Evolutionary conservation across 1,140 invertebrate species (phyloP).

Genomic region (Oscheius sp.): DNA sequence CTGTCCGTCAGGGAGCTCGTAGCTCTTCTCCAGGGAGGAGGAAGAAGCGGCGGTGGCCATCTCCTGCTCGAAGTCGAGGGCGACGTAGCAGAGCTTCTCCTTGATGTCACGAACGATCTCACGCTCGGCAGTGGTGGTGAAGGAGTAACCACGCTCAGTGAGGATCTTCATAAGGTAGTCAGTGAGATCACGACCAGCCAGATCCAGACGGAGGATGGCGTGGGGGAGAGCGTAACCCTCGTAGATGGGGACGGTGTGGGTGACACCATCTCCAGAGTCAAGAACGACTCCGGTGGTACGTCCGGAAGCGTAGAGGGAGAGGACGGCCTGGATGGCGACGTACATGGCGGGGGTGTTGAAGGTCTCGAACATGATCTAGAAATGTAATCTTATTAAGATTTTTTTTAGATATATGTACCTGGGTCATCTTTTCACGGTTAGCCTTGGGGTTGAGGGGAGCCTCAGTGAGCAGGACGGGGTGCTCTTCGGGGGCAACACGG

Average conservation of each 20-base stretch:
- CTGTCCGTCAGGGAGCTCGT: slow-evolving; percentile 65
- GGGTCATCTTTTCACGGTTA: slow-evolving; percentile 89
- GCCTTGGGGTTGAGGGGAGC: slow-evolving; percentile 78
- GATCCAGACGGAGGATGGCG: slow-evolving; percentile 71
- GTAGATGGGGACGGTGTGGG: slow-evolving; percentile 58
- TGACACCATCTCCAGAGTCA: slow-evolving; percentile 61
- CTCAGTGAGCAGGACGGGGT: slow-evolving; percentile 75
- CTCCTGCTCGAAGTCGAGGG: slow-evolving; percentile 88
- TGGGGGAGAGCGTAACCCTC: slow-evolving; percentile 48
- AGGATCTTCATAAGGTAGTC: slow-evolving; percentile 64
- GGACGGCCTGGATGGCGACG: slow-evolving; percentile 60
- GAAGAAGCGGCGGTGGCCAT: slow-evolving; percentile 79
- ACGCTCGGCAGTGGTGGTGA: slow-evolving; percentile 74
- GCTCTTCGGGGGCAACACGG: slow-evolving; percentile 84
- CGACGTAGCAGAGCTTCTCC: slow-evolving; percentile 70
- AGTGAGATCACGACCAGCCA: slow-evolving; percentile 37
- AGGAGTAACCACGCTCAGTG: slow-evolving; percentile 55
- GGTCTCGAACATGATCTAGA: slow-evolving; percentile 86
- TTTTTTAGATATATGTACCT: slow-evolving; percentile 8
- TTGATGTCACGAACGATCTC: slow-evolving; percentile 85
- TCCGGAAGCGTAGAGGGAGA: slow-evolving; percentile 61
- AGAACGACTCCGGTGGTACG: slow-evolving; percentile 61
- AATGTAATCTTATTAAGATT: too few relatives aligned
- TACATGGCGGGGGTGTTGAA: slow-evolving; percentile 65
- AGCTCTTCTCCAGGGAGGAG: slow-evolving; percentile 63